Conservation (phyloP, 2,888 invertebrate species). For the Nymphalis urticae region DNA sequence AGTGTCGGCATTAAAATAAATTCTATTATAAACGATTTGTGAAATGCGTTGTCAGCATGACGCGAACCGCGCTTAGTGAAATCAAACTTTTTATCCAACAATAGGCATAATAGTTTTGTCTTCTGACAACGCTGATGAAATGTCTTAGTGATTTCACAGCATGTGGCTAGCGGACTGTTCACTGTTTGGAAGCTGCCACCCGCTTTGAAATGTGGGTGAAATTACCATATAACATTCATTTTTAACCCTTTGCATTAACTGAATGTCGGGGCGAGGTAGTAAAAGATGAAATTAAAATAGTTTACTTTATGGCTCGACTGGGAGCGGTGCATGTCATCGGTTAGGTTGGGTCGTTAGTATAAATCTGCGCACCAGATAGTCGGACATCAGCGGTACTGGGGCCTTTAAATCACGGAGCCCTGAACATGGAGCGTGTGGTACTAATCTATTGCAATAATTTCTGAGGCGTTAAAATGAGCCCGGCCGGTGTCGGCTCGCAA, state of each 20-base stretch:
- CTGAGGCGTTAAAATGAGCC: conserved; percentile 67
- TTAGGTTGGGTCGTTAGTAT: conserved; percentile 45
- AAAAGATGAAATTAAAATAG: conserved; percentile 49
- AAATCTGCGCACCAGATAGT: conserved; percentile 47
- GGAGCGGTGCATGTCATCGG: conserved; percentile 51
- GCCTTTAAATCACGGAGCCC: conserved; percentile 56
- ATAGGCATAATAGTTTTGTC: conserved; percentile 70
- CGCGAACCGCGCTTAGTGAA: conserved; percentile 59
- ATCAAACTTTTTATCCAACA: conserved; percentile 56
- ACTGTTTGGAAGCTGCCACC: conserved; percentile 74
- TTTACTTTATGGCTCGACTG: conserved; percentile 55
- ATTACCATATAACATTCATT: conserved; percentile 55
- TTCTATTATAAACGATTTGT: conserved; percentile 74
- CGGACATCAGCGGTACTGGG: conserved; percentile 46
- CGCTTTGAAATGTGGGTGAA: conserved; percentile 45
- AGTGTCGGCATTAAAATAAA: conserved; percentile 58
- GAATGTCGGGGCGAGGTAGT: conserved; percentile 46
- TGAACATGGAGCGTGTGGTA: conserved; percentile 53
- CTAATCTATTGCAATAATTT: conserved; percentile 71
- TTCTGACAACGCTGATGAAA: conserved; percentile 69
- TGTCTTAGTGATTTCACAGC: conserved; percentile 69
- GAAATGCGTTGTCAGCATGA: conserved; percentile 79
- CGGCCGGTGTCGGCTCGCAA: conserved; percentile 49
- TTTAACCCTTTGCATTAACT: conserved; percentile 61
- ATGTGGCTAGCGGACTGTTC: conserved; percentile 59